Conservation (phyloP, 2,797 vertebrate species). For the Lophius americanus region DNA sequence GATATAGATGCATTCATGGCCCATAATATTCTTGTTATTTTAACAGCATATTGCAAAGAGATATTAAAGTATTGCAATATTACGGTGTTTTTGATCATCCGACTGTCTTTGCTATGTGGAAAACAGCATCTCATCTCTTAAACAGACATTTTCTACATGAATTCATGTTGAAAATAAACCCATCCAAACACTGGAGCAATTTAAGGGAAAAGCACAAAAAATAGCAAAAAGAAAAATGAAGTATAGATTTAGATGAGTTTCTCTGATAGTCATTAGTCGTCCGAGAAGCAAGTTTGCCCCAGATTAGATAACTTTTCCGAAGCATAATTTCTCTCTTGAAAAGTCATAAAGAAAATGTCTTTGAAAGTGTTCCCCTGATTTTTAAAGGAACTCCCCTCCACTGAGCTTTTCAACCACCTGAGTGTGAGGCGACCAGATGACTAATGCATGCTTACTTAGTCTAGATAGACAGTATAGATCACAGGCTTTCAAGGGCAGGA, state of each 20-base stretch:
- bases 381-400: constrained; percentile 65
- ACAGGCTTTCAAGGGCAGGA: constrained; percentile 70
- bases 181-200: constrained; percentile 40
- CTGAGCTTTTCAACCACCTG: constrained; percentile 53
- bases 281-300: constrained; percentile 36
- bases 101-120: constrained; percentile 30
- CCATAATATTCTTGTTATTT: constrained; percentile 33
- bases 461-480: constrained; percentile 73
- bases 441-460: constrained; percentile 76
- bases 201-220: constrained; percentile 31
- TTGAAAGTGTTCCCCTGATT: constrained; percentile 56
- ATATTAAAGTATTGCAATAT: constrained; percentile 37
- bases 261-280: constrained; percentile 57
- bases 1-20: constrained; percentile 17
- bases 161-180: constrained; percentile 49
- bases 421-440: constrained; percentile 58
- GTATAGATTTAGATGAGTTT: constrained; percentile 45
- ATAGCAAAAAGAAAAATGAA: constrained; percentile 51
- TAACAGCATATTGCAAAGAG: constrained; percentile 33
- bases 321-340: constrained; percentile 53
- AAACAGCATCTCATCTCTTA: constrained; percentile 43
- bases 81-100: constrained; percentile 37
- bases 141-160: constrained; percentile 57
- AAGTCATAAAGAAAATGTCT: constrained; percentile 49
- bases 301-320: constrained; percentile 51